Conservation (phyloP, 2,888 invertebrate species). For the Ceramica pisi region DNA sequence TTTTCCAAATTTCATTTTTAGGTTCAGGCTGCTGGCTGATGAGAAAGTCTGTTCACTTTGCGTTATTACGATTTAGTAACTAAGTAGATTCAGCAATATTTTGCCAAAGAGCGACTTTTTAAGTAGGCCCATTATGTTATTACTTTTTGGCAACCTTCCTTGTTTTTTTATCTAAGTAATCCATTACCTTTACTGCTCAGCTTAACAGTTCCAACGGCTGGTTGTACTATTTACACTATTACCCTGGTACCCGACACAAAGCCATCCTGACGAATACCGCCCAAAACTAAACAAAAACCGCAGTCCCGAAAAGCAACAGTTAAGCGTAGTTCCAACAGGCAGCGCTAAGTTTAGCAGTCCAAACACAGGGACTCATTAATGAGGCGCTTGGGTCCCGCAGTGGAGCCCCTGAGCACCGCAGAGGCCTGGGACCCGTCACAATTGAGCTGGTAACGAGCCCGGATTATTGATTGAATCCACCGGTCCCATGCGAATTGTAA, state of each 20-base stretch:
- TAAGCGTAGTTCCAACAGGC: conserved; percentile 47
- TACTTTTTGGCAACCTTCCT: conserved; percentile 36
- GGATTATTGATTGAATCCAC: conserved; percentile 80
- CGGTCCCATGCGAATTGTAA: conserved; percentile 73
- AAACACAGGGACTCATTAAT: conserved; percentile 63
- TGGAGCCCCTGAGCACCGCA: conserved; percentile 57
- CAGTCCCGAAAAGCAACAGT: conserved; percentile 45
- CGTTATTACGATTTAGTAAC: conserved; percentile 61
- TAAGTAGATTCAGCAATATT: conserved; percentile 52
- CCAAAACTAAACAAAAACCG: conserved; percentile 16
- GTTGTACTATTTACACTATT: neutral
- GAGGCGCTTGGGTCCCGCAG: conserved; percentile 41
- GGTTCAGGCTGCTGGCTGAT: conserved; percentile 54
- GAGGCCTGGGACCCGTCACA: conserved; percentile 75
- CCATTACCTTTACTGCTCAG: conserved; percentile 4
- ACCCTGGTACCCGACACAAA: neutral
- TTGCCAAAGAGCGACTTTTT: conserved; percentile 38
- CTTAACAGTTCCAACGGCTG: neutral
- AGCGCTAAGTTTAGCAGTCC: conserved; percentile 47
- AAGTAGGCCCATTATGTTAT: conserved; percentile 39
- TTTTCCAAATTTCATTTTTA: conserved; percentile 63
- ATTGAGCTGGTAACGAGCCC: conserved; percentile 78
- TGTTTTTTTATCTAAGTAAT: conserved; percentile 14
- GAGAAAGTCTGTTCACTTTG: conserved; percentile 60
- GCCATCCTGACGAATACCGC: neutral